Percentiles rank a stretch among this genome's conserved stretches.
These are phyloP conservation scores for Aulostomus chinensis DNA, from an alignment of 2,797 vertebrate genomes.

Conservation along the genomic window DNA sequence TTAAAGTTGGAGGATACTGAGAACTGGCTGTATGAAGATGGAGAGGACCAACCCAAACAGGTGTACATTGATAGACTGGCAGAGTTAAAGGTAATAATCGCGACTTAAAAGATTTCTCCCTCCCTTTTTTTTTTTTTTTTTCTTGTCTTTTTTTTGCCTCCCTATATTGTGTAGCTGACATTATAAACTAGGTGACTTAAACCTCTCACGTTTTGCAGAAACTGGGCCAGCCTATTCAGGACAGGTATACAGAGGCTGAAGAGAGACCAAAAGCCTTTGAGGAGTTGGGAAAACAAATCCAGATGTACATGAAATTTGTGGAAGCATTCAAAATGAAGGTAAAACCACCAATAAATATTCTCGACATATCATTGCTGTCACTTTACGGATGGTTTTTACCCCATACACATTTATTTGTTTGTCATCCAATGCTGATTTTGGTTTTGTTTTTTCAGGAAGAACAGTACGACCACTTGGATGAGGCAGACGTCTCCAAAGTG, in stretches of 20 bases:
- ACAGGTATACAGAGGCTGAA: constrained; percentile 89
- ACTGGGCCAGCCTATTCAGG: constrained; percentile 92
- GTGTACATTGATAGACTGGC: constrained; percentile 95
- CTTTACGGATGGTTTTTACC: too few species aligned
- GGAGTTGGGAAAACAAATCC: constrained; percentile 94
- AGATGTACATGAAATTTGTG: constrained; percentile 95
- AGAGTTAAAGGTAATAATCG: constrained; percentile 91
- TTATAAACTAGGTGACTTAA: constrained; percentile 2
- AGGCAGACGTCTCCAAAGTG: constrained; percentile 89
- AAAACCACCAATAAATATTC: not conserved
- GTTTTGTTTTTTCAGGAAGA: constrained; percentile 84
- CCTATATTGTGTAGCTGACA: not conserved
- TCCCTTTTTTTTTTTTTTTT: too few species aligned
- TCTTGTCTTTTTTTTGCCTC: accelerated
- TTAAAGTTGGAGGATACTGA: constrained; percentile 95
- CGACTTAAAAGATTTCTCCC: accelerated
- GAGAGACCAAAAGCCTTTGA: constrained; percentile 96
- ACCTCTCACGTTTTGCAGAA: constrained; percentile 69
- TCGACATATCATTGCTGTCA: not conserved
- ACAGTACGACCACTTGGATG: constrained; percentile 93
- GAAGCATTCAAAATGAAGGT: constrained; percentile 96
- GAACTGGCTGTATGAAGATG: constrained; percentile 98
- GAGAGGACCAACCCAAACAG: constrained; percentile 98
- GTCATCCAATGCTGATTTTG: not conserved
- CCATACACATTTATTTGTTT: too few species aligned